Base-by-base conservation (phyloP, 2,113 vertebrate genomes). In the Murina feae region DNA sequence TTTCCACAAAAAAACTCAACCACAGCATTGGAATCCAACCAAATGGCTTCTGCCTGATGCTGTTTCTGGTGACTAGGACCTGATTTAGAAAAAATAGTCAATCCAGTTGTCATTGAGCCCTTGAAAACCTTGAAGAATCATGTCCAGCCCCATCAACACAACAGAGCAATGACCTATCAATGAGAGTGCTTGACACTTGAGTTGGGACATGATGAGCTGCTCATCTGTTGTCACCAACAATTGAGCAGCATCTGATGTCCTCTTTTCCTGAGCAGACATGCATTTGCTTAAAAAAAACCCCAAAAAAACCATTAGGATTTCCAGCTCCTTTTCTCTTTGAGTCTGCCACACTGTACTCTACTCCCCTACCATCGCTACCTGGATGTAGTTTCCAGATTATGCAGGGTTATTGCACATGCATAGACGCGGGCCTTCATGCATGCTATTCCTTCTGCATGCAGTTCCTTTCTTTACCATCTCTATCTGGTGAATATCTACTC, bases 1-100 rank as follows among this genome's bases (percentile, higher is more conserved):
- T 79, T 95, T 92, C 68, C 37, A 28, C 89, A 44, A 44, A 44
- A 65, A 89, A 93, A 92, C 91, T 90, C 53, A 51, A 28, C 14
- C 35, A 32, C 35, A 9, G 4, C 17, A 25, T 75, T 37, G 39
- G 37, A 82, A 85, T 58, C 47, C 21, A n/a, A 83, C 75, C 14
- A 47, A 83, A 42, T 53, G 23, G 21, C 72, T 90, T 86, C 23
- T 32, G 32, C 10, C 35, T 28, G 1, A 12, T 71, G 37, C 18
- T 55, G 37, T 81, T 18, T 49, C 32, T 81, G 75, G 44, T 10
- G 25, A 18, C 14, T 16, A 9, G 60, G 76, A 37, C 44, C 11
- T 75, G 49, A 69, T 42, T 13, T 7, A 25, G 87, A 79, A 53
- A 83, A 51, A 89, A 44, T 82, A 93, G 65, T 47, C 11, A 28